Conservation (phyloP, 2,113 vertebrate species). For the Salvator merianae region DNA sequence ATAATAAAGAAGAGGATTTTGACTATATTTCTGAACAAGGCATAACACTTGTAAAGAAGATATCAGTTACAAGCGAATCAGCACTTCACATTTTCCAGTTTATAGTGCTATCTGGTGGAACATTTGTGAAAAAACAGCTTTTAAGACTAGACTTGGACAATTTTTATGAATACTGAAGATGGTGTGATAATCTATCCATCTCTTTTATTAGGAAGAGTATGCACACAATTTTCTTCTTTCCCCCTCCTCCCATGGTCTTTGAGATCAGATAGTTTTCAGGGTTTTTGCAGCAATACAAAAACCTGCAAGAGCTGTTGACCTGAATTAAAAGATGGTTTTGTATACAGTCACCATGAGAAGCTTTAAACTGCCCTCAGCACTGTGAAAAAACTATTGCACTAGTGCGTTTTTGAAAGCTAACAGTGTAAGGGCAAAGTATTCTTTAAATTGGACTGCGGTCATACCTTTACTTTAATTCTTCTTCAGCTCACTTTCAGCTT, state of each 20-base stretch:
- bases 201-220: neutral
- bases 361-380: neutral
- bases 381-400: neutral
- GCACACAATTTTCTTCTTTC: no score
- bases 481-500: no score
- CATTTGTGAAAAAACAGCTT: conserved; percentile 24
- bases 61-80: conserved; percentile 1
- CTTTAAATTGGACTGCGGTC: no score
- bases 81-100: conserved; percentile 45
- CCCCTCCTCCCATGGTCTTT: neutral
- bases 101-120: conserved; percentile 60
- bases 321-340: neutral
- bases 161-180: neutral
- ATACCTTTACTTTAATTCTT: no score
- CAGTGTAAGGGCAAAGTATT: neutral
- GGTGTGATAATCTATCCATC: neutral
- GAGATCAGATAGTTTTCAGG: neutral
- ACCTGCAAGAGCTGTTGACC: neutral
- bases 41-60: conserved; percentile 5
- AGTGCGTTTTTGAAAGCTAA: neutral
- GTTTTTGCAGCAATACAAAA: neutral
- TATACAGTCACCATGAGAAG: neutral
- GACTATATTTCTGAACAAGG: conserved; percentile 11
- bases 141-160: neutral
- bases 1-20: conserved; percentile 22